Evolutionary conservation across 2,113 vertebrate species (phyloP).

Genomic region (Embiotoca jacksoni): DNA sequence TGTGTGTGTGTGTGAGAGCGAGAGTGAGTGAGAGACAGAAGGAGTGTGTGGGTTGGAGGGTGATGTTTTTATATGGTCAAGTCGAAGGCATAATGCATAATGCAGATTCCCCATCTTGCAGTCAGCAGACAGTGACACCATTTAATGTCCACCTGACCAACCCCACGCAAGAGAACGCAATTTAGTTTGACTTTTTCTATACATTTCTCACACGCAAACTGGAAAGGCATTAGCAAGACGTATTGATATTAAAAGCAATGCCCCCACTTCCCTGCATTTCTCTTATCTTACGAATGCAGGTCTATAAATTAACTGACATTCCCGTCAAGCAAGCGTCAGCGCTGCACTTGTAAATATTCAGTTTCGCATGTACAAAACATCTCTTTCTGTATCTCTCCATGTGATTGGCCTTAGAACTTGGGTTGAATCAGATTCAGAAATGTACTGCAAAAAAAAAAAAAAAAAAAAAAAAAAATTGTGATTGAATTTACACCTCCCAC

Average conservation of each 20-base stretch:
- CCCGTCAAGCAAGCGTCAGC: slow-evolving; percentile 41
- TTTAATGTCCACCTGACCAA: slow-evolving; percentile 63
- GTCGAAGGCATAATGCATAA: slow-evolving; percentile 56
- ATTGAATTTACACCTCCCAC: slow-evolving; percentile 85
- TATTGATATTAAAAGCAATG: slow-evolving; percentile 71
- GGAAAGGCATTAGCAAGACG: slow-evolving; percentile 57
- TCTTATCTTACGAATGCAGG: slow-evolving; percentile 74
- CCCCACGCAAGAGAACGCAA: slow-evolving; percentile 29
- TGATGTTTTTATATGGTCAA: slow-evolving; percentile 55
- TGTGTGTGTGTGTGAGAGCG: background rate
- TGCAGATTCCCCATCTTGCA: slow-evolving; percentile 64
- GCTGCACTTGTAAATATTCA: slow-evolving; percentile 60
- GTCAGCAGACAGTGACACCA: slow-evolving; percentile 62
- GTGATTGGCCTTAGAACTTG: slow-evolving; percentile 78
- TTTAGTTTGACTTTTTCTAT: slow-evolving; percentile 58
- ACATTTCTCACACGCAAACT: slow-evolving; percentile 50
- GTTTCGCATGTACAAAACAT: slow-evolving; percentile 65
- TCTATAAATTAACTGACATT: slow-evolving; percentile 74
- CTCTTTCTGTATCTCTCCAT: slow-evolving; percentile 71
- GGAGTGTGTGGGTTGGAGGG: slow-evolving; percentile 53
- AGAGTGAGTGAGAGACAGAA: slow-evolving; percentile 29
- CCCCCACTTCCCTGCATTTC: slow-evolving; percentile 64
- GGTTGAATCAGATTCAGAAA: slow-evolving; percentile 72
- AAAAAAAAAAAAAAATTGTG: slow-evolving; percentile 42
- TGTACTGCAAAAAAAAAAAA: slow-evolving; percentile 58